Conservation (phyloP, 1,140 invertebrate species). For the Ceratina calcarata region DNA sequence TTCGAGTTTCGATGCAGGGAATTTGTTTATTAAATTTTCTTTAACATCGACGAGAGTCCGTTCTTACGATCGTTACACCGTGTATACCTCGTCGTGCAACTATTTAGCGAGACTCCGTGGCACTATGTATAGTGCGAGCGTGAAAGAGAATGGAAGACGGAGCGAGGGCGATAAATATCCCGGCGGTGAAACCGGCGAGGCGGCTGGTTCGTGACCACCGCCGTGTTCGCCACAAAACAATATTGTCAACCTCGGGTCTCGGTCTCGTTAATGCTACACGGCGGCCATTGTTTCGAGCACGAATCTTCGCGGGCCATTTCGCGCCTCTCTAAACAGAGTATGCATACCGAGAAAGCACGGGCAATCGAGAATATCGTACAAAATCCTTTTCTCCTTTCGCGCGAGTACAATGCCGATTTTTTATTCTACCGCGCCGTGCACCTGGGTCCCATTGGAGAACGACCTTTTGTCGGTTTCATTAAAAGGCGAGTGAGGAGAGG, state of each 20-base stretch:
- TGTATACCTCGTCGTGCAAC: no score
- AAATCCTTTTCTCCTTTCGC: neutral
- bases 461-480: constrained; percentile 36
- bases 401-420: neutral
- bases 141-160: constrained; percentile 21
- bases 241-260: constrained; percentile 54
- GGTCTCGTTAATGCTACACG: constrained; percentile 59
- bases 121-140: constrained; percentile 24
- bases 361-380: neutral
- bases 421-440: neutral
- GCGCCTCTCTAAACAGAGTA: constrained; percentile 35
- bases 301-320: constrained; percentile 61
- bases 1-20: no score
- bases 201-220: constrained; percentile 62
- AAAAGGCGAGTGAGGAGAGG: constrained; percentile 17
- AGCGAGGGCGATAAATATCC: constrained; percentile 45
- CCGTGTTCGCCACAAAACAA: constrained; percentile 60
- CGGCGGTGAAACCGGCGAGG: constrained; percentile 41
- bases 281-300: constrained; percentile 65
- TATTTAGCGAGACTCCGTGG: neutral
- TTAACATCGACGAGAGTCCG: no score
- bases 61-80: no score
- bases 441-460: constrained; percentile 42
- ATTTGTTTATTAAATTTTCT: no score
- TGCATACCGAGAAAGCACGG: constrained; percentile 2